Conservation (phyloP, 2,797 vertebrate genomes). For the Erpetoichthys calabaricus region DNA sequence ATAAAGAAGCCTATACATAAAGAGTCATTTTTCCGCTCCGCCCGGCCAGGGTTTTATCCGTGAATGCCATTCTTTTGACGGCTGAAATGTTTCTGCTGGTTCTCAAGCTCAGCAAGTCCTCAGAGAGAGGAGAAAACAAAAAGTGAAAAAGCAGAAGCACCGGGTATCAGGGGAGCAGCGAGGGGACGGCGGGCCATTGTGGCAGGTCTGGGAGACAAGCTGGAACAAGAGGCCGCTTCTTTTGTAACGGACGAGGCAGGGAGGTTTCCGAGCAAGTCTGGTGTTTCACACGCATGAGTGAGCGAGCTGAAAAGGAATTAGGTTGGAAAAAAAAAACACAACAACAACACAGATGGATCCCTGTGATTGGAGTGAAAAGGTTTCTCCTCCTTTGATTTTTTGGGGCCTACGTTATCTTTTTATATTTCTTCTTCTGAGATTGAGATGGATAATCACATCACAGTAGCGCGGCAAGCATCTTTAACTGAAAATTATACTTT, state of each 20-base stretch:
- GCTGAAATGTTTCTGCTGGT: neutral
- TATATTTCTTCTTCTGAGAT: too few species aligned
- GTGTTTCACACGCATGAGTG: conserved; percentile 55
- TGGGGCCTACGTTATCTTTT: too few species aligned
- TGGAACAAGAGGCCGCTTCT: conserved; percentile 32
- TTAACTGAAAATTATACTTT: too few species aligned
- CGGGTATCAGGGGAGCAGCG: conserved; percentile 1
- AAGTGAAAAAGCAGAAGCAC: too few species aligned
- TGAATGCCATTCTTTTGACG: too few species aligned
- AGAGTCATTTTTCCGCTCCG: too few species aligned
- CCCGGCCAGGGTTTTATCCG: too few species aligned
- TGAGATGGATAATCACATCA: too few species aligned
- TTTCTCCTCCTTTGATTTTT: conserved; percentile 13
- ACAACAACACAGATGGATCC: conserved; percentile 26
- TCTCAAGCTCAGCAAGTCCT: neutral
- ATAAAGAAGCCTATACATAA: too few species aligned
- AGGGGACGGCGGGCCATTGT: conserved; percentile 16
- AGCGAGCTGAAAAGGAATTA: conserved; percentile 62
- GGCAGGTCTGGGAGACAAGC: conserved; percentile 29
- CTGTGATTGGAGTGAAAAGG: conserved; percentile 29
- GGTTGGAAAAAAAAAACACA: conserved; percentile 34
- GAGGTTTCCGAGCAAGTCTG: conserved; percentile 26
- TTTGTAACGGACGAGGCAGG: conserved; percentile 40
- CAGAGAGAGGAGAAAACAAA: neutral
- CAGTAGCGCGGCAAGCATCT: too few species aligned